Percentiles rank a stretch among this genome's conserved stretches.
phyloP scores from a whole-genome alignment of 2,888 invertebrate genomes.

The Operophtera brumata region DNA sequence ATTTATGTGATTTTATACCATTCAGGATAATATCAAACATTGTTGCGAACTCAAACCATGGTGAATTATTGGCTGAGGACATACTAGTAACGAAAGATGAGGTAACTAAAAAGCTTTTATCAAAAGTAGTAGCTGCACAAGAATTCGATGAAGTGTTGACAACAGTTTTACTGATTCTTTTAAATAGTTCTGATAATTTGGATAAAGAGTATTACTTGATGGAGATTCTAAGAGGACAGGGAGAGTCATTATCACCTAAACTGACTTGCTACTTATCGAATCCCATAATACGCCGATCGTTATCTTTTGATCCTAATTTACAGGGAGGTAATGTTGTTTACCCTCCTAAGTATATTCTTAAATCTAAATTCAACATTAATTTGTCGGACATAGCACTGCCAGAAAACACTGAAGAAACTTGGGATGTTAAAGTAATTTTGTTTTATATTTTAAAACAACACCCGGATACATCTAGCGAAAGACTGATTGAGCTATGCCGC shows the following conservation, averaged over 20 bases:
- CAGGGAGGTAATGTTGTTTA: conserved; percentile 53
- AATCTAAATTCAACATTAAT: conserved; percentile 70
- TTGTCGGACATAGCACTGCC: conserved; percentile 65
- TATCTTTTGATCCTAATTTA: conserved; percentile 51
- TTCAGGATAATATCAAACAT: conserved; percentile 56
- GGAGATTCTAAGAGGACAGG: conserved; percentile 59
- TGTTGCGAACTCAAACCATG: conserved; percentile 33
- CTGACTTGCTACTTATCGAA: conserved; percentile 55
- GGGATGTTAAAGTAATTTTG: conserved; percentile 72
- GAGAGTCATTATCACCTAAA: conserved; percentile 55
- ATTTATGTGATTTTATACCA: conserved; percentile 60
- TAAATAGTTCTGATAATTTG: conserved; percentile 45
- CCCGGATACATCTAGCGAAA: conserved; percentile 56
- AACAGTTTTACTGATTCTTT: conserved; percentile 55
- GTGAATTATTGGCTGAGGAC: conserved; percentile 27
- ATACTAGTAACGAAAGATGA: conserved; percentile 42
- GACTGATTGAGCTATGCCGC: conserved; percentile 60
- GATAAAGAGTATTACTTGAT: conserved; percentile 51
- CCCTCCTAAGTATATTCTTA: conserved; percentile 66
- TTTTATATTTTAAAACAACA: conserved; percentile 66
- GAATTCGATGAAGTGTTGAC: conserved; percentile 65
- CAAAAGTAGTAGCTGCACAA: conserved; percentile 57
- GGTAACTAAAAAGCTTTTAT: conserved; percentile 51
- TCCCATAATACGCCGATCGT: conserved; percentile 53
- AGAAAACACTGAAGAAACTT: conserved; percentile 72